Evolutionary conservation across 1,140 invertebrate species (phyloP).

Genomic region (Coptotermes formosanus): DNA sequence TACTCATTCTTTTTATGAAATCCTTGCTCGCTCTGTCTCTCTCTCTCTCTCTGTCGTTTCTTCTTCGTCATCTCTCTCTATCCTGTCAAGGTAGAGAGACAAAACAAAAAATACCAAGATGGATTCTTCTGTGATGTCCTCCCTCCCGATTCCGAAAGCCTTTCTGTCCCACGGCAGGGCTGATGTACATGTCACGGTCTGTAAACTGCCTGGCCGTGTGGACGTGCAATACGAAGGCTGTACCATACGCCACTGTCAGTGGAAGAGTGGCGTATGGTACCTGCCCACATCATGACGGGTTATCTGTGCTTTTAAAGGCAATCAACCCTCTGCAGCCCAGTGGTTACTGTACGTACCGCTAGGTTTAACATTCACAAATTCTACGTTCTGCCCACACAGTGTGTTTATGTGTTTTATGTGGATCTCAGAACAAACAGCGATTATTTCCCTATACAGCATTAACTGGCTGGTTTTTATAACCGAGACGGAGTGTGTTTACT

Average conservation of each 20-base stretch:
- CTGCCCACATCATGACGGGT: not conserved
- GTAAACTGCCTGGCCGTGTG: not conserved
- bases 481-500: no score
- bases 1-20: conserved; percentile 5
- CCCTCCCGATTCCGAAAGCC: not conserved
- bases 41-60: not conserved
- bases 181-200: conserved; percentile 15
- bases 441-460: no score
- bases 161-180: not conserved
- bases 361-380: no score
- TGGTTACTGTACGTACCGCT: no score
- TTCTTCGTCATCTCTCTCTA: conserved; percentile 8
- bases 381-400: no score
- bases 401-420: no score
- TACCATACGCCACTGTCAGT: not conserved
- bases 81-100: not conserved
- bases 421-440: no score
- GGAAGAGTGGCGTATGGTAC: not conserved
- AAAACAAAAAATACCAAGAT: not conserved
- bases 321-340: no score
- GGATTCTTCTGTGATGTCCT: not conserved
- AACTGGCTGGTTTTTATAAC: no score
- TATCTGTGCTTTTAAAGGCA: not conserved
- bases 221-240: not conserved
- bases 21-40: no score